These are phyloP conservation scores for Ricordea florida DNA, from an alignment of 92 coral and sea anemone genomes.

Conservation along the genomic window DNA sequence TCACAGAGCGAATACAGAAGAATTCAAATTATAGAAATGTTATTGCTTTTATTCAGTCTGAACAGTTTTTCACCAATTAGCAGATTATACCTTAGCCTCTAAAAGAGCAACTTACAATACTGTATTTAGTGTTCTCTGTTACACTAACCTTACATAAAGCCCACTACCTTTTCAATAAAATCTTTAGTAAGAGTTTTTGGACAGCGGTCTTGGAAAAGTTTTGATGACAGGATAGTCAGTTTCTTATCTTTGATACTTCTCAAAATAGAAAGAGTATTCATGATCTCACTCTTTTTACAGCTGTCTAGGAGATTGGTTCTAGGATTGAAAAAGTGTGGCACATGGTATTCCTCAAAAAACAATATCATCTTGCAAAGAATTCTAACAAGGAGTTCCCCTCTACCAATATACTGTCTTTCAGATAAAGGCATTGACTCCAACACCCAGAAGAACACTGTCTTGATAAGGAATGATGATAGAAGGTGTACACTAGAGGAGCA, in stretches of 20 bases:
- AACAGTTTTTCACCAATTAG: too few species aligned
- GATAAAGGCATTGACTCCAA: conserved; percentile 6
- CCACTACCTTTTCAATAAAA: conserved; percentile 1
- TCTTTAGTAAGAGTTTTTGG: background rate
- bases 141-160: background rate
- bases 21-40: too few species aligned
- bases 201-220: background rate
- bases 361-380: background rate
- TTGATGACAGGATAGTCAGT: background rate
- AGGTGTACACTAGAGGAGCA: background rate
- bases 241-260: background rate
- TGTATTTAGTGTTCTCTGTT: too few species aligned
- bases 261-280: background rate
- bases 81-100: too few species aligned
- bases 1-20: too few species aligned
- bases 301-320: background rate
- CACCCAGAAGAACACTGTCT: conserved; percentile 15
- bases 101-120: too few species aligned
- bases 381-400: conserved; percentile 10
- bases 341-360: background rate
- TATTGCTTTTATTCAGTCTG: too few species aligned
- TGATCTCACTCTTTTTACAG: background rate
- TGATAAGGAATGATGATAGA: conserved; percentile 1
- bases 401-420: conserved; percentile 12
- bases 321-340: conserved; percentile 20